Evolutionary conservation across 2,888 invertebrate genomes (phyloP).

Genomic region (Synergus japonicus): DNA sequence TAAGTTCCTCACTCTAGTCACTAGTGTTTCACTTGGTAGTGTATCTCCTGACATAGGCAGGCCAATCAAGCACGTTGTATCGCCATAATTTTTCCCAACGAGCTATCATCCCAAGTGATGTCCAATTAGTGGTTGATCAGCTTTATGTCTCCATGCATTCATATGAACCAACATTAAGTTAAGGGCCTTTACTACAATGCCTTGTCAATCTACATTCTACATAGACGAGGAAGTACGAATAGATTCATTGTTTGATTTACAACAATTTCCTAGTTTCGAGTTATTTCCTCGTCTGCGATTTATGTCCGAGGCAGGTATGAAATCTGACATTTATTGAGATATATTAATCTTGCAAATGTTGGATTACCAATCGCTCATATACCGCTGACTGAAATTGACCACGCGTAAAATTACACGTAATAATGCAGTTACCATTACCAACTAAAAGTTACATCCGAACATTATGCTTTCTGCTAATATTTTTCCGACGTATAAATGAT

Average conservation of each 20-base stretch:
- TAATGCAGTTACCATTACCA: slow-evolving; percentile 43
- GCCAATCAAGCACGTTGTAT: slow-evolving; percentile 61
- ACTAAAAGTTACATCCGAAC: slow-evolving; percentile 63
- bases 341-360: slow-evolving; percentile 31
- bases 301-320: slow-evolving; percentile 4
- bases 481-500: slow-evolving; percentile 63
- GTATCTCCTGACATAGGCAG: slow-evolving; percentile 51
- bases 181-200: slow-evolving; percentile 25
- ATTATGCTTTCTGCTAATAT: slow-evolving; percentile 61
- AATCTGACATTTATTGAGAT: slow-evolving; percentile 41
- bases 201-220: neutral
- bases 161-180: slow-evolving; percentile 47
- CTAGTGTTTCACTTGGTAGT: slow-evolving; percentile 59
- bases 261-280: slow-evolving; percentile 34
- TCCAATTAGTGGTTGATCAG: slow-evolving; percentile 54
- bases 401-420: slow-evolving; percentile 46
- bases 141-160: slow-evolving; percentile 51
- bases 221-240: slow-evolving; percentile 16
- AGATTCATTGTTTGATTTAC: slow-evolving; percentile 17
- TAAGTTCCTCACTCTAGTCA: slow-evolving; percentile 61
- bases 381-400: slow-evolving; percentile 29
- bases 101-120: slow-evolving; percentile 52
- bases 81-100: slow-evolving; percentile 54
- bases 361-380: slow-evolving; percentile 35
- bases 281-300: slow-evolving; percentile 26